phyloP scores from a whole-genome alignment of 2,888 invertebrate species.

The Amiota mariae region DNA sequence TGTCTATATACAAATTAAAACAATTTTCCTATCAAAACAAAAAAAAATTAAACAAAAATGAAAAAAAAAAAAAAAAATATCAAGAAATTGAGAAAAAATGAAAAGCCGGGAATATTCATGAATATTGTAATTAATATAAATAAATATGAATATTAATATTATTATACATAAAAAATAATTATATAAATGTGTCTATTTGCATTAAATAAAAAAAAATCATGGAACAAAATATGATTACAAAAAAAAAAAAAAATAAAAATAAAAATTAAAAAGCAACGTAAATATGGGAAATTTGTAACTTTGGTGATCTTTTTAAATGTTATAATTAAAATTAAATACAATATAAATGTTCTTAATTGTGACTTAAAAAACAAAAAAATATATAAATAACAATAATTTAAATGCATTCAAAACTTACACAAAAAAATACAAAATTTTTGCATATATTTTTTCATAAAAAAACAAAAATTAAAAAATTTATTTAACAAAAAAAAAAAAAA shows the following conservation, averaged over 20 bases:
- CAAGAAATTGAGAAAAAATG: too few relatives aligned
- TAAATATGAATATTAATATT: slow-evolving; percentile 15
- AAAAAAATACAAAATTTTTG: not conserved
- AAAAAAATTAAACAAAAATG: too few relatives aligned
- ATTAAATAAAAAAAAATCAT: slow-evolving; percentile 47
- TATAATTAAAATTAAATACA: slow-evolving; percentile 45
- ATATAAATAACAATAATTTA: not conserved
- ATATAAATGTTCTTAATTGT: slow-evolving; percentile 13
- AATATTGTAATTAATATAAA: slow-evolving; percentile 56
- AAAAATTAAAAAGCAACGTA: slow-evolving; percentile 46
- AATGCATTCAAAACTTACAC: not conserved
- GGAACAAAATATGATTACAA: slow-evolving; percentile 29
- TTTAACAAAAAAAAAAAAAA: not conserved
- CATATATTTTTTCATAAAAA: not conserved
- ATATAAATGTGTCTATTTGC: too few relatives aligned
- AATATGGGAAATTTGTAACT: slow-evolving; percentile 67
- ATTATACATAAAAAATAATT: slow-evolving; percentile 20
- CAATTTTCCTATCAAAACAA: too few relatives aligned
- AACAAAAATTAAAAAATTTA: not conserved
- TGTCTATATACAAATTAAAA: not conserved
- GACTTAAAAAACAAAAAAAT: not conserved
- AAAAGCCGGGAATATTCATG: slow-evolving; percentile 56
- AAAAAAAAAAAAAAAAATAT: slow-evolving; percentile 42
- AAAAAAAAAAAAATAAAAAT: slow-evolving; percentile 39
- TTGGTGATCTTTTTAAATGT: slow-evolving; percentile 68